phyloP scores from a whole-genome alignment of 2,888 invertebrate species.

The Parnassius glacialis region DNA sequence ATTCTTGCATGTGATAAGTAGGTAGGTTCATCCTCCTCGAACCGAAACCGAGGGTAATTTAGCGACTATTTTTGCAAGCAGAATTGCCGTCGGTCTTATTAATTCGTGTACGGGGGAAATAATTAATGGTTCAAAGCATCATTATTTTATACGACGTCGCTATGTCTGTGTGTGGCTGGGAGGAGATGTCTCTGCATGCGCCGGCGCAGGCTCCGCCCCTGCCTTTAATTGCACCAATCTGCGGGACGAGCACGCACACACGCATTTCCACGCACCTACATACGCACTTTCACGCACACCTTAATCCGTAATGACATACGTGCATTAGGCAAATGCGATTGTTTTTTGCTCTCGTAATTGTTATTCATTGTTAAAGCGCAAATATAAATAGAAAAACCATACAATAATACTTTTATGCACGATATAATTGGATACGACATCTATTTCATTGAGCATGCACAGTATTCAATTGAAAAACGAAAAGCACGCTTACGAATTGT shows the following conservation, averaged over 20 bases:
- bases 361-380: constrained; percentile 38
- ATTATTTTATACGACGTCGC: constrained; percentile 48
- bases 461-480: constrained; percentile 22
- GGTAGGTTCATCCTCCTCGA: constrained; percentile 17
- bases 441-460: constrained; percentile 26
- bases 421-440: constrained; percentile 28
- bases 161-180: constrained; percentile 44
- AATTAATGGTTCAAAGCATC: constrained; percentile 63
- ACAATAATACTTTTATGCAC: constrained; percentile 30
- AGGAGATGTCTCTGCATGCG: constrained; percentile 73
- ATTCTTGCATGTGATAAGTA: constrained; percentile 19
- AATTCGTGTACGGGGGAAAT: constrained; percentile 45
- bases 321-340: constrained; percentile 54
- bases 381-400: constrained; percentile 33
- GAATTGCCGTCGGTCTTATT: constrained; percentile 34
- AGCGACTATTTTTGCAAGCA: constrained; percentile 38
- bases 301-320: constrained; percentile 42
- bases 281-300: constrained; percentile 32
- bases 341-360: constrained; percentile 32
- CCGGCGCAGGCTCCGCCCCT: constrained; percentile 71
- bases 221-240: constrained; percentile 78
- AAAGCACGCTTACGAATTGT: constrained; percentile 21
- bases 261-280: constrained; percentile 45
- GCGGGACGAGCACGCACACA: constrained; percentile 64
- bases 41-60: constrained; percentile 33